Percentiles rank a stretch among this genome's conserved stretches.
Evolutionary conservation across 2,797 vertebrate genomes (phyloP).

Genomic region (Sebastes goodei): DNA sequence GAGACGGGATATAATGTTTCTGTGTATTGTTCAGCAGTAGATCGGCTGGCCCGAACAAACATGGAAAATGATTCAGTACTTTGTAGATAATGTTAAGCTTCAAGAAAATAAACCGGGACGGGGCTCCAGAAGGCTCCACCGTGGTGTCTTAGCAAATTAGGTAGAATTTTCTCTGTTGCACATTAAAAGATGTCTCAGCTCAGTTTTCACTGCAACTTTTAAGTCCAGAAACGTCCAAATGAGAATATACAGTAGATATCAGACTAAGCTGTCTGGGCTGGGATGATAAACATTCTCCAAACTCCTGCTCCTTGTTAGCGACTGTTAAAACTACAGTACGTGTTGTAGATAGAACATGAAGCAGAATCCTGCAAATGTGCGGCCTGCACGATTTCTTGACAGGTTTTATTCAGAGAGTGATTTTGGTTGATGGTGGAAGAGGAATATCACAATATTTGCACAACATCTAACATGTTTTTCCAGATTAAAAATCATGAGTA

Average conservation of each 20-base stretch:
- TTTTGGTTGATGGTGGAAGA: background rate
- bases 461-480: background rate
- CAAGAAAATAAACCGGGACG: slow-evolving; percentile 40
- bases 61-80: slow-evolving; percentile 10
- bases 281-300: slow-evolving; percentile 2
- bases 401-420: background rate
- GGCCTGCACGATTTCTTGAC: background rate
- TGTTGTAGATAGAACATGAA: background rate
- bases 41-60: background rate
- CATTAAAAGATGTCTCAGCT: slow-evolving; percentile 8
- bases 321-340: background rate
- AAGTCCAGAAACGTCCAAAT: background rate
- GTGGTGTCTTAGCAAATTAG: slow-evolving; percentile 27
- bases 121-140: slow-evolving; percentile 3
- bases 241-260: background rate
- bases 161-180: slow-evolving; percentile 13
- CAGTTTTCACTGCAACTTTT: slow-evolving; percentile 1
- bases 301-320: slow-evolving; percentile 5
- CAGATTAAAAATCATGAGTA: background rate
- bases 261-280: background rate
- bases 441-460: background rate
- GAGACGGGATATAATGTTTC: background rate
- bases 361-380: background rate
- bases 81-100: slow-evolving; percentile 18
- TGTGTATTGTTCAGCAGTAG: background rate